These are phyloP conservation scores for Agrilus mali DNA, from an alignment of 2,888 invertebrate genomes.

Conservation along the genomic window DNA sequence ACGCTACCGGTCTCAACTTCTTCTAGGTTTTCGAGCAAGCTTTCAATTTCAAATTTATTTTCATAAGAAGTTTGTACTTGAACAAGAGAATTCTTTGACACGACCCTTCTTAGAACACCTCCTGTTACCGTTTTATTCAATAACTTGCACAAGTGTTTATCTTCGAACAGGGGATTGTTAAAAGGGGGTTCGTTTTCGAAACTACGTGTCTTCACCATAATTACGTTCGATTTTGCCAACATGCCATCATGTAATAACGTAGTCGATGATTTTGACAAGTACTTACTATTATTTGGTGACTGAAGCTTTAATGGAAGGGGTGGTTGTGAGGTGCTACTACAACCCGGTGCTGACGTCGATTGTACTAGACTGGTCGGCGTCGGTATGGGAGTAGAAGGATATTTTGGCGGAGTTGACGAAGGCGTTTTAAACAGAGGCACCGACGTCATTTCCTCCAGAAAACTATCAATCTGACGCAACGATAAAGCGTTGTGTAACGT, in stretches of 20 bases:
- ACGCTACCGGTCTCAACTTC: no score
- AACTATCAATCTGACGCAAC: slow-evolving; percentile 78
- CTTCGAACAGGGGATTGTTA: background rate
- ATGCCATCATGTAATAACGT: background rate
- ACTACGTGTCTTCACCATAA: background rate
- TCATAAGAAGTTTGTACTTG: no score
- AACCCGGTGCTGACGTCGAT: slow-evolving; percentile 1
- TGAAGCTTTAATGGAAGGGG: slow-evolving; percentile 31
- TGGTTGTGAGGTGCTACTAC: slow-evolving; percentile 4
- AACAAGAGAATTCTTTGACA: no score
- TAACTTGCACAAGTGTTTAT: background rate
- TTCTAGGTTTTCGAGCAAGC: no score
- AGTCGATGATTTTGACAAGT: slow-evolving; percentile 2
- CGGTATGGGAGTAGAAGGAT: slow-evolving; percentile 42
- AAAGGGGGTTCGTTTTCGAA: background rate
- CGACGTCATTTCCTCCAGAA: slow-evolving; percentile 75
- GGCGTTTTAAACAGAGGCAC: slow-evolving; percentile 63
- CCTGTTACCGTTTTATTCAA: background rate
- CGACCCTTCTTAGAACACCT: no score
- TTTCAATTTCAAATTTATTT: no score
- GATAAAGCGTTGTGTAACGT: slow-evolving; percentile 96
- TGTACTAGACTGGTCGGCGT: slow-evolving; percentile 24
- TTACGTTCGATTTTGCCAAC: background rate
- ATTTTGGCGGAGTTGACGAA: slow-evolving; percentile 55
- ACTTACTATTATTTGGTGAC: slow-evolving; percentile 40